These are phyloP conservation scores for Thereva nobilitata DNA, from an alignment of 2,888 invertebrate genomes.

Conservation along the genomic window DNA sequence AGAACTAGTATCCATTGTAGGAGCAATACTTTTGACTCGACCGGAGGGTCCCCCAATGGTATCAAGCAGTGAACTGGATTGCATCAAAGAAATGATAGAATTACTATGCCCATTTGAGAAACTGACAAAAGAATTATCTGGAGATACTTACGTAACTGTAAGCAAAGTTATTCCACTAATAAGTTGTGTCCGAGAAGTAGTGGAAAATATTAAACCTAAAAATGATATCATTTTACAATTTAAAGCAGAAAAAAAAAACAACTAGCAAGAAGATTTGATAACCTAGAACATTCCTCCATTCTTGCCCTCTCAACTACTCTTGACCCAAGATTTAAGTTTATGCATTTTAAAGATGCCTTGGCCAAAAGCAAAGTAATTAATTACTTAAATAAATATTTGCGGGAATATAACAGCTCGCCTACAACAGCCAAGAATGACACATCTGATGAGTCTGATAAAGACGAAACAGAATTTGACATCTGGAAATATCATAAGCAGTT, in stretches of 20 bases:
- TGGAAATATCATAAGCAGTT: slow-evolving; percentile 39
- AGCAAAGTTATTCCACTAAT: slow-evolving; percentile 37
- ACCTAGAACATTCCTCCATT: slow-evolving; percentile 6
- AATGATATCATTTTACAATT: slow-evolving; percentile 27
- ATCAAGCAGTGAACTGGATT: not conserved
- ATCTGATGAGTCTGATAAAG: slow-evolving; percentile 32
- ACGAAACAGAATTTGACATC: slow-evolving; percentile 35
- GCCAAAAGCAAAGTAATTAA: slow-evolving; percentile 34
- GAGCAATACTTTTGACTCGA: slow-evolving; percentile 23
- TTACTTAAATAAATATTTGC: slow-evolving; percentile 29
- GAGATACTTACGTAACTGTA: slow-evolving; percentile 36
- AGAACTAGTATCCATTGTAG: slow-evolving; percentile 27
- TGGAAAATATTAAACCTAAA: slow-evolving; percentile 24
- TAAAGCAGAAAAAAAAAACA: slow-evolving; percentile 31
- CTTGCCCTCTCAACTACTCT: slow-evolving; percentile 31
- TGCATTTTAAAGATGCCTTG: slow-evolving; percentile 34
- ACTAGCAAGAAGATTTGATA: slow-evolving; percentile 24
- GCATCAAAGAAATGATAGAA: slow-evolving; percentile 5
- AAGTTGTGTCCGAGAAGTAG: slow-evolving; percentile 31
- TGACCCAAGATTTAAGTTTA: slow-evolving; percentile 36
- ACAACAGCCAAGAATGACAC: not conserved
- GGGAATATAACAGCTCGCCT: slow-evolving; percentile 8
- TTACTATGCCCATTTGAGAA: slow-evolving; percentile 32
- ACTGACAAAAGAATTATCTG: slow-evolving; percentile 35
- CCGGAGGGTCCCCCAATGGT: slow-evolving; percentile 30